Conservation (phyloP, 2,888 invertebrate species). For the Sturmia bella region DNA sequence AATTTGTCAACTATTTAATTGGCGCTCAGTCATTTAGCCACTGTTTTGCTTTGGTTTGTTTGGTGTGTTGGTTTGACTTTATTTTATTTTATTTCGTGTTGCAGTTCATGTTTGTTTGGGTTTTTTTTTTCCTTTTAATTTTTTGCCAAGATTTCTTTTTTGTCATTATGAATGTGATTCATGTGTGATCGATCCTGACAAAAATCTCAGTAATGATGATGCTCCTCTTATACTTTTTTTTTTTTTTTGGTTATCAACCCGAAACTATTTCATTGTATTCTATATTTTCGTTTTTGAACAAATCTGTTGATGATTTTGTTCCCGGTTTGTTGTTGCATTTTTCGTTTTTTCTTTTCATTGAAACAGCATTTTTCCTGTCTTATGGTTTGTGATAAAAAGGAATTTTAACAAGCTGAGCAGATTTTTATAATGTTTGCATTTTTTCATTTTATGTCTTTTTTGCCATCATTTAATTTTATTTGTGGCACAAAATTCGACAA, state of each 20-base stretch:
- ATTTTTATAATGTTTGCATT: slow-evolving; percentile 76
- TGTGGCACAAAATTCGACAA: slow-evolving; percentile 43
- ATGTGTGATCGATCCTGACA: slow-evolving; percentile 66
- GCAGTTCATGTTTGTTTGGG: background rate
- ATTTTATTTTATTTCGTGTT: slow-evolving; percentile 35
- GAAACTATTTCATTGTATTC: slow-evolving; percentile 41
- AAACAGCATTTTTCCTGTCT: slow-evolving; percentile 66
- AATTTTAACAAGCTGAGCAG: slow-evolving; percentile 78
- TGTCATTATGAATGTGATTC: slow-evolving; percentile 65
- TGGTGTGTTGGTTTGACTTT: slow-evolving; percentile 41
- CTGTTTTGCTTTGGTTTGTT: slow-evolving; percentile 62
- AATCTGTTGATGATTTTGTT: slow-evolving; percentile 52
- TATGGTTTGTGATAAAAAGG: slow-evolving; percentile 72
- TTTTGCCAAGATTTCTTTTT: slow-evolving; percentile 42
- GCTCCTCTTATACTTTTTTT: slow-evolving; percentile 18
- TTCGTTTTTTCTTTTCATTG: slow-evolving; percentile 46
- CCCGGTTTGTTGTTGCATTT: slow-evolving; percentile 9
- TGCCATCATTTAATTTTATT: slow-evolving; percentile 48
- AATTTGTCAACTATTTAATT: slow-evolving; percentile 78
- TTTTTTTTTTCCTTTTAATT: background rate
- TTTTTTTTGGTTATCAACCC: slow-evolving; percentile 7
- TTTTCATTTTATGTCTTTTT: slow-evolving; percentile 56
- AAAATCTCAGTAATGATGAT: slow-evolving; percentile 67
- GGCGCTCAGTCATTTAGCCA: slow-evolving; percentile 72
- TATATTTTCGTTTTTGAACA: slow-evolving; percentile 36